phyloP scores from a whole-genome alignment of 2,888 invertebrate genomes.

The Listrodromus nycthemerus region DNA sequence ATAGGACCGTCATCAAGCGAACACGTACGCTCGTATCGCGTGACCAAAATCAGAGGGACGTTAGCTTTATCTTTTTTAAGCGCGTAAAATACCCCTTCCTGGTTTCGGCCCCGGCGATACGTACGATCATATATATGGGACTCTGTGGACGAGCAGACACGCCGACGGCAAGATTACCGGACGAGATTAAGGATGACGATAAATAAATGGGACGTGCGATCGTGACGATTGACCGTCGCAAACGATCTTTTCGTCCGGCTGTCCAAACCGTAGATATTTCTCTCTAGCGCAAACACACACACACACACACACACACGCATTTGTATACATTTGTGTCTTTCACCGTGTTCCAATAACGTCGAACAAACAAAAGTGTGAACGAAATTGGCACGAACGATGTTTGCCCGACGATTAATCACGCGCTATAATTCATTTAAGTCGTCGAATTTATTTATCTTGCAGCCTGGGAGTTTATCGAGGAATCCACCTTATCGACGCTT shows the following conservation, averaged over 20 bases:
- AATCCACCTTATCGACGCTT: background rate
- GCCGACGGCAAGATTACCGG: constrained; percentile 54
- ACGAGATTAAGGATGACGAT: constrained; percentile 45
- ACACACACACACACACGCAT: background rate
- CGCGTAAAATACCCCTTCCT: background rate
- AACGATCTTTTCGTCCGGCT: constrained; percentile 28
- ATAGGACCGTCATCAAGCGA: constrained; percentile 15
- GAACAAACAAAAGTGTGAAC: constrained; percentile 30
- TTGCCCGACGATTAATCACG: constrained; percentile 14
- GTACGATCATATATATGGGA: background rate
- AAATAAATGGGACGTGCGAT: constrained; percentile 54
- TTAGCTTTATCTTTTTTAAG: background rate
- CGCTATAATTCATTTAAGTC: background rate
- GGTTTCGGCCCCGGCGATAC: background rate
- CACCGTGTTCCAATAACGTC: constrained; percentile 51
- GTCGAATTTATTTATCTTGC: background rate
- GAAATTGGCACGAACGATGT: background rate
- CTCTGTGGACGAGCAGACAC: background rate
- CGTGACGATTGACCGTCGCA: constrained; percentile 46
- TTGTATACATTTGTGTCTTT: constrained; percentile 15
- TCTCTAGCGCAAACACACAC: background rate
- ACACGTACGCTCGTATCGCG: constrained; percentile 10
- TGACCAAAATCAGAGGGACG: no score
- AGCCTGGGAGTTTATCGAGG: background rate
- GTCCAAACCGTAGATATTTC: constrained; percentile 30